Evolutionary conservation across 2,888 invertebrate genomes (phyloP), one percentile per base, ranked within the genome.

Genomic region (Nymphalis polychloros): DNA sequence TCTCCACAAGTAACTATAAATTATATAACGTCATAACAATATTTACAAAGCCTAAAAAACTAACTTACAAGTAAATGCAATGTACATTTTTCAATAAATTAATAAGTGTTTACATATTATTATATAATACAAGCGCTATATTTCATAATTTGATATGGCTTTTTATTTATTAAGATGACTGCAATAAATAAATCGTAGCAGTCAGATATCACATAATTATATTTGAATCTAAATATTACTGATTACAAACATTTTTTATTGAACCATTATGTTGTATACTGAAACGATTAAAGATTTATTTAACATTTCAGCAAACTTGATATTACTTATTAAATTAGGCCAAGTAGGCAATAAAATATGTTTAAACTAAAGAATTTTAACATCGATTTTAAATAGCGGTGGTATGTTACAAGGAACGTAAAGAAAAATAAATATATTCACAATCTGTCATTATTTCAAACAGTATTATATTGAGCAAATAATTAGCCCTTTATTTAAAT

Each of bases 21-120:
- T 92, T 92, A 92, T 92, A 90, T 92, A 92, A 92, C 92, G 86
- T 91, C 89, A 84, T 92, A 92, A 92, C 92, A 92, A 92, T 92
- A 92, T 92, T 89, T 92, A 92, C 92, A 92, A 92, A 92, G 92
- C 92, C 90, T 92, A 92, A 84, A 76, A 76, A 84, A 83, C 90
- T 92, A 92, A 86, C 92, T 92, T 92, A 92, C 88, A 82, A 81
- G 81, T 91, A 89, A 89, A 90, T 90, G 91, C 89, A 90, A 92
- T 92, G 85, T 92, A 92, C 92, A 92, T 86, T 72, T 41, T 83
- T 84, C 81, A 92, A 92, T 92, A 91, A 92, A 92, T 91, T 89
- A 89, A 87, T 79, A 76, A 86, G 86, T 89, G 90, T 89, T 88
- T 91, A 92, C 88, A 92, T 90, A 92, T 41, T 41, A 41, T 90